A percentile compares a stretch with the other conserved stretches of the same genome.
Evolutionary conservation across 1,140 invertebrate species (phyloP).

Genomic region (Berghia stephanieae): DNA sequence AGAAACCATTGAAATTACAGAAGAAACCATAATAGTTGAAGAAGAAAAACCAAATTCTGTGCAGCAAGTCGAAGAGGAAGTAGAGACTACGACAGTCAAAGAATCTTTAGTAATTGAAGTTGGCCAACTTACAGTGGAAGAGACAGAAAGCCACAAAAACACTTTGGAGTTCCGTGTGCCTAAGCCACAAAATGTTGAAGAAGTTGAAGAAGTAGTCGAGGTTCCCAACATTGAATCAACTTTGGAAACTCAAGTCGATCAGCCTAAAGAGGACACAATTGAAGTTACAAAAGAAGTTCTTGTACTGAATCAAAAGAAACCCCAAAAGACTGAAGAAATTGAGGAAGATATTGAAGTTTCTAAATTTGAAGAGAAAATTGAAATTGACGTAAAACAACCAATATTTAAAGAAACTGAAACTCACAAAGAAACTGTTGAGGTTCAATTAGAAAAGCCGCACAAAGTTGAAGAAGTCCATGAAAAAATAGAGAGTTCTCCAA

Average conservation of each 20-base stretch:
- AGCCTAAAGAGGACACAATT: slow-evolving; percentile 30
- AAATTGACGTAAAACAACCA: slow-evolving; percentile 32
- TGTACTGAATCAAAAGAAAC: slow-evolving; percentile 18
- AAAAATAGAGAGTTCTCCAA: slow-evolving; percentile 27
- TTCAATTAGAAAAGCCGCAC: slow-evolving; percentile 33
- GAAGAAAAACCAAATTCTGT: slow-evolving; percentile 19
- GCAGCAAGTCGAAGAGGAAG: slow-evolving; percentile 8
- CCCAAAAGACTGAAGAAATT: slow-evolving; percentile 16
- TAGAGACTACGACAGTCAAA: slow-evolving; percentile 21
- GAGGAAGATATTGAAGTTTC: slow-evolving; percentile 18
- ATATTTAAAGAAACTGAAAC: slow-evolving; percentile 31
- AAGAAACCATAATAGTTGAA: slow-evolving; percentile 38
- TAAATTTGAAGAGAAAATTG: slow-evolving; percentile 28
- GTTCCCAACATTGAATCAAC: not conserved
- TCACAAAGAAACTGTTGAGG: slow-evolving; percentile 35
- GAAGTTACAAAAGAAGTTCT: slow-evolving; percentile 34
- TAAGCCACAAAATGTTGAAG: slow-evolving; percentile 31
- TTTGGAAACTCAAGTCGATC: slow-evolving; percentile 28
- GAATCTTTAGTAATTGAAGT: slow-evolving; percentile 32
- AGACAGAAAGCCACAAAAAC: not conserved
- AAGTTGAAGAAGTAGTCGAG: slow-evolving; percentile 19
- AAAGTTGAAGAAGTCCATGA: slow-evolving; percentile 35
- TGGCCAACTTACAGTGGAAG: not conserved
- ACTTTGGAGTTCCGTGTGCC: slow-evolving; percentile 25
- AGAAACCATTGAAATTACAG: slow-evolving; percentile 38